Conservation (phyloP, 2,797 vertebrate genomes). For the Sebastes iracundus region DNA sequence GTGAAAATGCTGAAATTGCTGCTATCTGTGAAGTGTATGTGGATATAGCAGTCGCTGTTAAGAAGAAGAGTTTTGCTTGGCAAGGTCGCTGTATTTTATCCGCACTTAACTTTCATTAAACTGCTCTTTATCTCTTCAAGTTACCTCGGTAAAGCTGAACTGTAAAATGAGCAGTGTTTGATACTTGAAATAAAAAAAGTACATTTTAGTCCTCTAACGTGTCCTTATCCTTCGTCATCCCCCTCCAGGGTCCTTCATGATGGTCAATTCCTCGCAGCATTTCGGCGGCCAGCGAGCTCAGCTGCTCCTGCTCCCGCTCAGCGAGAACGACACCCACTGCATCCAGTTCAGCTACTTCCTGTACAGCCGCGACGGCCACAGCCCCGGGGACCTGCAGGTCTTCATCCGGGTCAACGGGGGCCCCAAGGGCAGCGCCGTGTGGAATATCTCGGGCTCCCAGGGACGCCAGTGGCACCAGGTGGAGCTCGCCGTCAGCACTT, state of each 20-base stretch:
- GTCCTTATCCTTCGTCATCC: neutral
- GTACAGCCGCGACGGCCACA: slow-evolving; percentile 92
- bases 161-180: neutral
- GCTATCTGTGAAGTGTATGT: slow-evolving; percentile 11
- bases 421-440: slow-evolving; percentile 89
- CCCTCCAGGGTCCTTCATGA: slow-evolving; percentile 90
- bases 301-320: slow-evolving; percentile 90
- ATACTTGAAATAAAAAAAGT: neutral
- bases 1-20: slow-evolving; percentile 13
- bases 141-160: neutral
- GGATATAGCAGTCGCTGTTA: neutral
- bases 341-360: slow-evolving; percentile 98
- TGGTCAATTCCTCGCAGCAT: slow-evolving; percentile 96
- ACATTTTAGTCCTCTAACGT: neutral
- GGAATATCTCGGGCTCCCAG: slow-evolving; percentile 91
- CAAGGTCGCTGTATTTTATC: slow-evolving; percentile 1
- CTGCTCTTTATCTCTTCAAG: neutral
- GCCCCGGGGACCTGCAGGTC: slow-evolving; percentile 88
- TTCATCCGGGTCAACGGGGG: slow-evolving; percentile 91
- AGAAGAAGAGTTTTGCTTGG: neutral
- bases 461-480: slow-evolving; percentile 95
- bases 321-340: slow-evolving; percentile 97
- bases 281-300: slow-evolving; percentile 87
- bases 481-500: slow-evolving; percentile 94
- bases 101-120: neutral